Conservation (phyloP, 1,140 invertebrate genomes). For the Caerostris extrusa region DNA sequence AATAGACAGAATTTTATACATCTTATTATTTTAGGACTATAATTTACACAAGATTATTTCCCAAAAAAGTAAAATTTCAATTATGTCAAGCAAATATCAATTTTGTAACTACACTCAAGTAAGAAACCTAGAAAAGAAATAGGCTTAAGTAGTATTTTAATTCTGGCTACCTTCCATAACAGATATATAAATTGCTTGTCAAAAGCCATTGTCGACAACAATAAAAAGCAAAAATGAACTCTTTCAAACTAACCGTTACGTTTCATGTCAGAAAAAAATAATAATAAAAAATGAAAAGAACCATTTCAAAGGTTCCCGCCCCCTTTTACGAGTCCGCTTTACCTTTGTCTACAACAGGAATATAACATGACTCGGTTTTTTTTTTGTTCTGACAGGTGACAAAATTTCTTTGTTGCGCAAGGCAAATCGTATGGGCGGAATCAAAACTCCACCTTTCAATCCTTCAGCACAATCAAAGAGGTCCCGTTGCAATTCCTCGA, state of each 20-base stretch:
- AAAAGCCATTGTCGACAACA: not conserved
- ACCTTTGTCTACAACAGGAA: conserved; percentile 32
- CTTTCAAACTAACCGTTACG: not conserved
- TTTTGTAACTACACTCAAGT: too few relatives aligned
- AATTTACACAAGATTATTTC: too few relatives aligned
- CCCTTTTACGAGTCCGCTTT: not conserved
- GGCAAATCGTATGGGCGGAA: conserved; percentile 69
- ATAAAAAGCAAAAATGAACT: not conserved
- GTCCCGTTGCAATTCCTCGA: not conserved
- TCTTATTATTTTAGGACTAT: too few relatives aligned
- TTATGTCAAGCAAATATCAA: too few relatives aligned
- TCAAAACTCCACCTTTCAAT: conserved; percentile 52
- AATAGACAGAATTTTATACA: too few relatives aligned
- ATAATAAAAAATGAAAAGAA: conserved; percentile 6
- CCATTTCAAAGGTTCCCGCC: not conserved
- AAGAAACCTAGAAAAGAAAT: too few relatives aligned
- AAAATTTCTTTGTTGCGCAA: conserved; percentile 62
- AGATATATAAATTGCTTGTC: conserved; percentile 39
- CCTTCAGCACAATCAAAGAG: not conserved
- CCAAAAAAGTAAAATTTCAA: too few relatives aligned
- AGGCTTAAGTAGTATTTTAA: too few relatives aligned
- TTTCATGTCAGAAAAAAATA: not conserved
- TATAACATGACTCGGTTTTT: not conserved
- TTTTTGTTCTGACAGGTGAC: conserved; percentile 64
- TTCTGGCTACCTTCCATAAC: not conserved